A percentile compares a stretch with the other conserved stretches of the same genome.
phyloP scores from a whole-genome alignment of 2,888 invertebrate species.

The Microdon myrmicae region DNA sequence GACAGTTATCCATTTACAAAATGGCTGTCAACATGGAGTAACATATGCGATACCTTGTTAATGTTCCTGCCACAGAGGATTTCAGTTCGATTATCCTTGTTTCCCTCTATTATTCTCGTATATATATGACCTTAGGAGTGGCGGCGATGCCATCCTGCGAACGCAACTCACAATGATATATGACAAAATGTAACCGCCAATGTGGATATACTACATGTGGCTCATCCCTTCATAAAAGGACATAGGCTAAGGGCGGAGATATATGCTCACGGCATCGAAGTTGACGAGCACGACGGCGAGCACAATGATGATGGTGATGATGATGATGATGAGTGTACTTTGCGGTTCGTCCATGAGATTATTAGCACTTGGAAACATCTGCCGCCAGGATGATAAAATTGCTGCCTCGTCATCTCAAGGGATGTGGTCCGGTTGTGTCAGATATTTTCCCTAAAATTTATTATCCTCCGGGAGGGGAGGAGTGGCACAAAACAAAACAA shows the following conservation, averaged over 20 bases:
- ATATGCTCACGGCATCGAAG: background rate
- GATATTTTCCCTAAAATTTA: constrained; percentile 39
- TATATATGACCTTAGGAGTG: constrained; percentile 14
- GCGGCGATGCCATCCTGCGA: constrained; percentile 22
- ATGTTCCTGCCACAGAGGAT: constrained; percentile 48
- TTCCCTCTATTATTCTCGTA: constrained; percentile 23
- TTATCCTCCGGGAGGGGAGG: no score
- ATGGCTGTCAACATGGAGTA: constrained; percentile 52
- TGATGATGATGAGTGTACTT: constrained; percentile 47
- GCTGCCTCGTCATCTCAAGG: constrained; percentile 45
- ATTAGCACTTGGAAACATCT: constrained; percentile 54
- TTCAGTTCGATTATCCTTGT: constrained; percentile 14
- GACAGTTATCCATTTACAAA: constrained; percentile 32
- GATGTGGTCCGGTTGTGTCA: constrained; percentile 31
- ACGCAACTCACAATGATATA: constrained; percentile 48
- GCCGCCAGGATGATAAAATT: constrained; percentile 47
- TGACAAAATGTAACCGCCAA: constrained; percentile 34
- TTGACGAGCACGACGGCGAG: constrained; percentile 26
- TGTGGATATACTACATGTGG: no score
- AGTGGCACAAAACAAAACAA: constrained; percentile 15
- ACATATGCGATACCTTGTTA: constrained; percentile 50
- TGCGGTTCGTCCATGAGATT: constrained; percentile 52
- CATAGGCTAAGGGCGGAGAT: constrained; percentile 1
- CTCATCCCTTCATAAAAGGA: constrained; percentile 37
- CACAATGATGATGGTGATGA: constrained; percentile 35